Evolutionary conservation across 2,888 invertebrate species (phyloP).

Genomic region (Geophilus truncorum): DNA sequence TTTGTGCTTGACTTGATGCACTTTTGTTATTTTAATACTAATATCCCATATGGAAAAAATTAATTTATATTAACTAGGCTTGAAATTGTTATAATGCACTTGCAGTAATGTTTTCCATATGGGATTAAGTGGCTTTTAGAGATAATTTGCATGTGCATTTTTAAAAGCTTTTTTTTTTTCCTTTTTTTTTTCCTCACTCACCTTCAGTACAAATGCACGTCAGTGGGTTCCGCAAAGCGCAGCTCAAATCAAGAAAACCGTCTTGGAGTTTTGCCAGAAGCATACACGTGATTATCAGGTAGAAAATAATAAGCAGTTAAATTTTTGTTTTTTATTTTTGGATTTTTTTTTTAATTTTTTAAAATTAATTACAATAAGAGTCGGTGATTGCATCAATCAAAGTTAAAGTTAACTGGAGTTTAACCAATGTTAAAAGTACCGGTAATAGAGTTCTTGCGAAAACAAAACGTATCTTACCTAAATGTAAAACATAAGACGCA

Average conservation of each 20-base stretch:
- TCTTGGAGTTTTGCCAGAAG: constrained; percentile 45
- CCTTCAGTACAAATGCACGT: constrained; percentile 45
- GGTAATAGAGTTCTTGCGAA: too few species aligned
- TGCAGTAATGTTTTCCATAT: too few species aligned
- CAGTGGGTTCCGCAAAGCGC: constrained; percentile 42
- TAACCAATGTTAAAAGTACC: too few species aligned
- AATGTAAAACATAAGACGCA: too few species aligned
- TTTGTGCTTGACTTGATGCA: neutral
- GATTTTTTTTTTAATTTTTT: neutral
- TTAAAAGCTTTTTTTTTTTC: neutral
- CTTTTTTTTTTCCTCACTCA: constrained; percentile 42
- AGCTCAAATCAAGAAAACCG: constrained; percentile 46
- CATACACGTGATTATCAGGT: constrained; percentile 47
- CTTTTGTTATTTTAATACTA: neutral
- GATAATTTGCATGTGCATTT: constrained; percentile 10
- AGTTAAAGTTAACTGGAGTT: too few species aligned
- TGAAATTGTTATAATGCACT: too few species aligned
- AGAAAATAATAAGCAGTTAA: neutral
- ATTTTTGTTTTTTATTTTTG: neutral
- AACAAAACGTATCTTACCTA: too few species aligned
- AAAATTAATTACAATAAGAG: too few species aligned
- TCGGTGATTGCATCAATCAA: too few species aligned
- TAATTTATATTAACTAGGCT: too few species aligned
- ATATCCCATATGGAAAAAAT: too few species aligned
- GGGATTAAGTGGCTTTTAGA: too few species aligned